Evolutionary conservation across 1,140 invertebrate genomes (phyloP), one percentile per base, ranked within the genome.

Genomic region (Drosophila funebris): DNA sequence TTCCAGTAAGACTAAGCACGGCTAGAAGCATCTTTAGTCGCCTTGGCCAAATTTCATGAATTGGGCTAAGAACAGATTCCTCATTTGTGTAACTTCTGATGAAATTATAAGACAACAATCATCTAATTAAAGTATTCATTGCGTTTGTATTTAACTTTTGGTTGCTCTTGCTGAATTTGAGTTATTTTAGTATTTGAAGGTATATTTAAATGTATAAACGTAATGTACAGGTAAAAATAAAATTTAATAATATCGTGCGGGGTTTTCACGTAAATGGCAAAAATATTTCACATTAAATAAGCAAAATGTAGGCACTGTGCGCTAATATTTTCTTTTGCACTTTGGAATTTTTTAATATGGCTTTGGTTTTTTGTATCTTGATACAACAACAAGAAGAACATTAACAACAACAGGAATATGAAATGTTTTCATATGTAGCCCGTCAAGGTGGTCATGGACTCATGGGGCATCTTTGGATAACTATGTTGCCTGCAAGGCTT

Each of bases 241-340:
- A 27, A 27, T 27, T 5, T 5, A 27, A 27, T 5, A 27, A 27
- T 27, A 27, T 27, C 24, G 22, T 20, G n/a, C 22, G 22, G n/a
- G 22, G 3, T 48, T 48, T 27, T 48, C 41, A 33, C n/a, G 9
- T 14, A 33, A 29, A 20, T 54, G 24, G 36, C 22, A 68, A 56
- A 72, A 72, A 66, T 66, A 53, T 58, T 66, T 60, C 31, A 44
- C 53, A 62, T 63, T 69, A 62, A 63, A 70, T 63, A 33, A 57
- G 66, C 57, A 57, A 71, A 74, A 58, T 53, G 53, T 44, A 72
- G 53, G 62, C 62, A 41, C 36, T 53, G 67, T 58, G 53, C 68
- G 46, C 68, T 58, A 52, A 71, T 71, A 60, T 64, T 64, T 70
- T 58, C 18, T 27, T 57, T 60, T 71, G 44, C 43, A 9, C 61